phyloP scores from a whole-genome alignment of 2,797 vertebrate genomes.

The Nyctalus aviator region DNA sequence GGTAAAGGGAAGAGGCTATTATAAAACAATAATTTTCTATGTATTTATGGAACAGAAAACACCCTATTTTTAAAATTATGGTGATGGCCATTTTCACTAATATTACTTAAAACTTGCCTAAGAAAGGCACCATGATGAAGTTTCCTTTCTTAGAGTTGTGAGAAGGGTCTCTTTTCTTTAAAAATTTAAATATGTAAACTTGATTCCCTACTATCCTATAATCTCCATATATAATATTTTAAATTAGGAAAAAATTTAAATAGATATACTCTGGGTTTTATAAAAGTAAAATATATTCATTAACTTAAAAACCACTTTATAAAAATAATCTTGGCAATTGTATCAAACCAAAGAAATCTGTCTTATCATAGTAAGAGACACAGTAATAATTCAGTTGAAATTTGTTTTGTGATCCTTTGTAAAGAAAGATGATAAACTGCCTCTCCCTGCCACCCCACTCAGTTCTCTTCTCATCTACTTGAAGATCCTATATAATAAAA shows the following conservation, averaged over 20 bases:
- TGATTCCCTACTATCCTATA: background rate
- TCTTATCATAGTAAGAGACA: background rate
- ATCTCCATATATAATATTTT: background rate
- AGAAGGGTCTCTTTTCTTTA: background rate
- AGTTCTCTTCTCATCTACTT: background rate
- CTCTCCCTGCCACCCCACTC: background rate
- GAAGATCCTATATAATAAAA: background rate
- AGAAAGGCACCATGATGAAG: background rate
- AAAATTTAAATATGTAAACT: background rate
- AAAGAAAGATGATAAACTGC: background rate
- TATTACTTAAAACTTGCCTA: background rate
- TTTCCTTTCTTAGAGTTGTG: background rate
- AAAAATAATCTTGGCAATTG: background rate
- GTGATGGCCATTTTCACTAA: background rate
- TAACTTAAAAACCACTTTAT: background rate
- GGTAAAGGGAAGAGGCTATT: background rate
- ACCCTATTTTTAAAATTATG: background rate
- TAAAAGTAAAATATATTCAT: background rate
- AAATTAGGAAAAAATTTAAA: background rate
- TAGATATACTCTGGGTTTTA: background rate
- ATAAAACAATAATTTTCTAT: constrained; percentile 25
- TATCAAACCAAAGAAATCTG: background rate
- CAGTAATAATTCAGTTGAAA: background rate
- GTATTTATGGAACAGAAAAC: constrained; percentile 1
- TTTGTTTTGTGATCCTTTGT: background rate